Conservation (phyloP, 2,113 vertebrate genomes). For the Neolamprologus falcicula region DNA sequence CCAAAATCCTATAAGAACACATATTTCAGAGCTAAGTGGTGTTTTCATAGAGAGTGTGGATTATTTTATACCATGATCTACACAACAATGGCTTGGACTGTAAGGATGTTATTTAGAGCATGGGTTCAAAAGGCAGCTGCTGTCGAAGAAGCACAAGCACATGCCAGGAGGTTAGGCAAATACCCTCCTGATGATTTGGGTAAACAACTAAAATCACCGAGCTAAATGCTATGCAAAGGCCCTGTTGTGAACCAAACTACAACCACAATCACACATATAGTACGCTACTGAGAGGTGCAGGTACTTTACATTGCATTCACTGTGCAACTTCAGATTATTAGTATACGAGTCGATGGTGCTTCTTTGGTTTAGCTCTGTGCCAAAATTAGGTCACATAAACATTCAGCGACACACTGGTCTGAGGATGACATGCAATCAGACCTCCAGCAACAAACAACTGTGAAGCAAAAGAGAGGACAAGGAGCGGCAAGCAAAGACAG, state of each 20-base stretch:
- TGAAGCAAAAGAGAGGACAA: conserved; percentile 6
- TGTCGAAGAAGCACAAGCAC: not conserved
- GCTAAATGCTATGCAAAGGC: not conserved
- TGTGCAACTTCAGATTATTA: not conserved
- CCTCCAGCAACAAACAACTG: not conserved
- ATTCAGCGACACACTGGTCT: not conserved
- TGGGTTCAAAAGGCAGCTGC: not conserved
- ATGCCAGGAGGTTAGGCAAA: conserved; percentile 15
- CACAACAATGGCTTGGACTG: not conserved
- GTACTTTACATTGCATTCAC: not conserved
- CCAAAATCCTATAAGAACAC: not conserved
- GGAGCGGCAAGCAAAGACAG: not conserved
- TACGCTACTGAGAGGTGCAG: not conserved
- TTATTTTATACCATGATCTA: not conserved
- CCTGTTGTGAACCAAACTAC: not conserved
- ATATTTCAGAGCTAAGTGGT: not conserved
- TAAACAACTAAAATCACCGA: conserved; percentile 17
- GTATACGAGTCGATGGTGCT: not conserved
- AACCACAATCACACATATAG: not conserved
- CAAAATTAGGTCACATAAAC: conserved; percentile 13
- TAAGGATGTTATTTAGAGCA: not conserved
- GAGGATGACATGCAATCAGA: not conserved
- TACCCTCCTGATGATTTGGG: conserved; percentile 17
- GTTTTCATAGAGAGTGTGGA: not conserved
- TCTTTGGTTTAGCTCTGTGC: not conserved